Conservation (phyloP, 2,888 invertebrate species). For the Machimus atricapillus region DNA sequence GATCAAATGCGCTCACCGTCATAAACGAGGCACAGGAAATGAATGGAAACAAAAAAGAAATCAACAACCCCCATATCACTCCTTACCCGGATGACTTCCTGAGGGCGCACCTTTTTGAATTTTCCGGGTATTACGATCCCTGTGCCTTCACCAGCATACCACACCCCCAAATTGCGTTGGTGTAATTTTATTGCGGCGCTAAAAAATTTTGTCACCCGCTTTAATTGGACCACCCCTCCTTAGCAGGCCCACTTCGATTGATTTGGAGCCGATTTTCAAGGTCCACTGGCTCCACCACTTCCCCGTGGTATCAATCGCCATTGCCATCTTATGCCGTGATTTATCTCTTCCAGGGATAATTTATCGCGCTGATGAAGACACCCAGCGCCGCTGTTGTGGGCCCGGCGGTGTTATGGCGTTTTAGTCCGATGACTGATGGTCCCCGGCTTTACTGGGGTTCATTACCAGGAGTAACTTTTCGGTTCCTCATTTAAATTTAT, state of each 20-base stretch:
- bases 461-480: neutral
- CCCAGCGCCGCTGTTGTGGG: neutral
- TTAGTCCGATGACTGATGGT: neutral
- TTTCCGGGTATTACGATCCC: neutral
- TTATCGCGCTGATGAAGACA: conserved; percentile 4
- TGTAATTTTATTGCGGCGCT: conserved; percentile 1
- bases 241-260: neutral
- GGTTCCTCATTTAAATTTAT: neutral
- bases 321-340: neutral
- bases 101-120: neutral
- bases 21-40: conserved; percentile 12
- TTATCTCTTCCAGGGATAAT: neutral
- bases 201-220: neutral
- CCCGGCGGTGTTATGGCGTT: neutral
- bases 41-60: neutral
- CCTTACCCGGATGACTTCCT: neutral
- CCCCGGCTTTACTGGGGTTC: neutral
- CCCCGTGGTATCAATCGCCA: neutral
- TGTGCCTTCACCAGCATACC: neutral
- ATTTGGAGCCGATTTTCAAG: neutral
- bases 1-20: neutral
- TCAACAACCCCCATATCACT: neutral
- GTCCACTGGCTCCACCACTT: neutral
- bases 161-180: neutral
- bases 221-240: neutral